These are phyloP conservation scores for Tetragonisca angustula DNA, from an alignment of 2,888 invertebrate genomes.

Conservation along the genomic window DNA sequence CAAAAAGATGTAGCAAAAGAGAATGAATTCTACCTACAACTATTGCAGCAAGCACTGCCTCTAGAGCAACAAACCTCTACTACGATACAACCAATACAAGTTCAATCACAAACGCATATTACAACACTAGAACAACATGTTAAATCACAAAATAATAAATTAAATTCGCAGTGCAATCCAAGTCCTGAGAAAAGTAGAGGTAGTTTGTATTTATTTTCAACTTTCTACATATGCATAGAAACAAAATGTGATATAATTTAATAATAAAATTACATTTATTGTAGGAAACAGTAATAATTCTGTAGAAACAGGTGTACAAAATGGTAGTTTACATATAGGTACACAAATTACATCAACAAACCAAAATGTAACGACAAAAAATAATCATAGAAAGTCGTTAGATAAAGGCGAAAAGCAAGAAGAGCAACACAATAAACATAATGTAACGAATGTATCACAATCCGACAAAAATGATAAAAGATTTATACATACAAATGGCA, in stretches of 20 bases:
- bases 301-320: conserved; percentile 79
- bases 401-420: conserved; percentile 84
- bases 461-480: conserved; percentile 82
- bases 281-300: conserved; percentile 75
- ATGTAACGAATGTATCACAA: conserved; percentile 77
- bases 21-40: conserved; percentile 97
- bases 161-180: conserved; percentile 82
- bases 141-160: conserved; percentile 81
- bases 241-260: neutral
- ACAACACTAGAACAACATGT: conserved; percentile 78
- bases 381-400: conserved; percentile 86
- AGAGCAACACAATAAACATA: conserved; percentile 81
- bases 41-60: conserved; percentile 96
- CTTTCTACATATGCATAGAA: conserved; percentile 1
- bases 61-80: conserved; percentile 85
- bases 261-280: conserved; percentile 33
- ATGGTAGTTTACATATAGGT: conserved; percentile 80
- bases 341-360: conserved; percentile 77
- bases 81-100: conserved; percentile 78
- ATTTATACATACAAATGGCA: conserved; percentile 84
- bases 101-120: conserved; percentile 77
- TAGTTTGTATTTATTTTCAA: conserved; percentile 80
- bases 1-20: conserved; percentile 97
- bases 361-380: conserved; percentile 82
- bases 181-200: conserved; percentile 85